phyloP scores from a whole-genome alignment of 2,113 vertebrate genomes.

The Charadrius vociferus region DNA sequence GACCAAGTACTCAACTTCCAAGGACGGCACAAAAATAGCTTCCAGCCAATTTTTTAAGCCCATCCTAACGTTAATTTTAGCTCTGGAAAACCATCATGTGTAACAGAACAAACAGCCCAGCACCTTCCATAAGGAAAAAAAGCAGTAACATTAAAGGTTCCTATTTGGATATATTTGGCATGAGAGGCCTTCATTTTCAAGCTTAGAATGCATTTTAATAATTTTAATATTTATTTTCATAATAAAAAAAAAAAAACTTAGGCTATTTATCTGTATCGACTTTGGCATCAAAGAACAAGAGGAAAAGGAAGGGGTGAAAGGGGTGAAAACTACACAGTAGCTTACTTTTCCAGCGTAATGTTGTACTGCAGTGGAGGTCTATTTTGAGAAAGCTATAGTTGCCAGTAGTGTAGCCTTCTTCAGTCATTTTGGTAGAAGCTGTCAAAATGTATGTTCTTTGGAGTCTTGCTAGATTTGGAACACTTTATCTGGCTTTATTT shows the following conservation, averaged over 20 bases:
- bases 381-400: conserved; percentile 33
- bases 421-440: conserved; percentile 46
- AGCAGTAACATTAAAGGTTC: neutral
- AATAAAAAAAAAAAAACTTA: neutral
- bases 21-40: neutral
- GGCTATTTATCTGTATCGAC: neutral
- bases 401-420: conserved; percentile 3
- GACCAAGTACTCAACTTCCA: neutral
- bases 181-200: neutral
- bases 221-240: neutral
- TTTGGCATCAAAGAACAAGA: neutral
- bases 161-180: neutral
- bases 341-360: neutral
- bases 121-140: neutral
- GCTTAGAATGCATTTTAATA: neutral
- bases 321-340: neutral
- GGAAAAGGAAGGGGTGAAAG: neutral
- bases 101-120: neutral
- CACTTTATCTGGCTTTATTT: conserved; percentile 20
- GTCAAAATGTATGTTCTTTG: conserved; percentile 31
- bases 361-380: conserved; percentile 28
- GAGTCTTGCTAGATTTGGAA: neutral
- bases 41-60: conserved; percentile 29
- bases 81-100: neutral
- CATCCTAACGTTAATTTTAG: conserved; percentile 38